A percentile compares a stretch with the other conserved stretches of the same genome.
phyloP scores from a whole-genome alignment of 2,888 invertebrate genomes.

The Eudemis profundana region DNA sequence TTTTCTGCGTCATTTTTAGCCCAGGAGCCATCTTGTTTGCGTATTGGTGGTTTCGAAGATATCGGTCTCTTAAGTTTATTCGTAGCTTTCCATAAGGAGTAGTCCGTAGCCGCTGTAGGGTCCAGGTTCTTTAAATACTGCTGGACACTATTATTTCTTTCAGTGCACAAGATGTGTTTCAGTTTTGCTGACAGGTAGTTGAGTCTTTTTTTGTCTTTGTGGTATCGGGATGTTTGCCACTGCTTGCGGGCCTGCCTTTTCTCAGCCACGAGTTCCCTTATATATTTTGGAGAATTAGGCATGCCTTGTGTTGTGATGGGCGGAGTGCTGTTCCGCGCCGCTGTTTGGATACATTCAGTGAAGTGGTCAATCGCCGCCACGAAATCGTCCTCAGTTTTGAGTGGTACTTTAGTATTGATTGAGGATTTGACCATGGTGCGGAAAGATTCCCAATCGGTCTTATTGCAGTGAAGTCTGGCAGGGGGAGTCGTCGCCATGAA shows the following conservation, averaged over 20 bases:
- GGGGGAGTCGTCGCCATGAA: neutral
- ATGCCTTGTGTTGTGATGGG: neutral
- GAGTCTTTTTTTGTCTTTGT: slow-evolving; percentile 1
- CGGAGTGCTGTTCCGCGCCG: slow-evolving; percentile 11
- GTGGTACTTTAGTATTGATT: neutral
- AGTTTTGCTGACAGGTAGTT: slow-evolving; percentile 3
- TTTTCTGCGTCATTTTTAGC: too few species aligned
- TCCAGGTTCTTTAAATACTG: slow-evolving; percentile 38
- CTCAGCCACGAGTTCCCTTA: neutral
- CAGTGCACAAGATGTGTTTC: neutral
- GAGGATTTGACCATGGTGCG: neutral
- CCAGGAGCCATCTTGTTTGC: too few species aligned
- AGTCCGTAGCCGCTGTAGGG: slow-evolving; percentile 40
- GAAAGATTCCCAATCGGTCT: slow-evolving; percentile 22
- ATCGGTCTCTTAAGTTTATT: slow-evolving; percentile 44
- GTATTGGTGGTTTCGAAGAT: neutral
- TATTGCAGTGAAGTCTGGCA: neutral
- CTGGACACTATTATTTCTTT: neutral
- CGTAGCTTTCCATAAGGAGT: slow-evolving; percentile 49
- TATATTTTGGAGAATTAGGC: neutral
- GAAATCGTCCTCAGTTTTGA: slow-evolving; percentile 18
- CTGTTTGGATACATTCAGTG: slow-evolving; percentile 15
- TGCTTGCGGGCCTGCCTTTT: slow-evolving; percentile 6
- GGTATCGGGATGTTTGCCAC: slow-evolving; percentile 19
- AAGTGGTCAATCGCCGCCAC: neutral